Evolutionary conservation across 2,113 vertebrate genomes (phyloP).

Genomic region (Lanius ludovicianus): DNA sequence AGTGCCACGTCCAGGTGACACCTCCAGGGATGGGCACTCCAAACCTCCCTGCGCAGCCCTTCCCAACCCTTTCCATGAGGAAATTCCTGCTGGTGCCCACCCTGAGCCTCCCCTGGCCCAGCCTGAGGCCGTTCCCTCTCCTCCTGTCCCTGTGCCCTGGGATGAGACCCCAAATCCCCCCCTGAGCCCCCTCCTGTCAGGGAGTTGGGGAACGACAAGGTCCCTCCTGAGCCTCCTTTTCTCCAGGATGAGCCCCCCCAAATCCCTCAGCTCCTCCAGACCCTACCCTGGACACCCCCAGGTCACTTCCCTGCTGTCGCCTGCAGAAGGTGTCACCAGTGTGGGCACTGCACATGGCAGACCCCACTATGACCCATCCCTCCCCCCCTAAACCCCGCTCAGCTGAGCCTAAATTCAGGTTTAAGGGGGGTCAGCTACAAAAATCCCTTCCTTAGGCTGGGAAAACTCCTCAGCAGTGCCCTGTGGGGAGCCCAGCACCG

Average conservation of each 20-base stretch:
- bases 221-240: not conserved
- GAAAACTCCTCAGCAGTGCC: accelerated
- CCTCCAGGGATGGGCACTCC: not conserved
- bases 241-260: not conserved
- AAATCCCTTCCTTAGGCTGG: not conserved
- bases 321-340: not conserved
- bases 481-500: accelerated
- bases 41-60: not conserved
- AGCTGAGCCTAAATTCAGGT: not conserved
- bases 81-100: not conserved
- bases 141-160: not conserved
- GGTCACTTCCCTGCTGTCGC: not conserved
- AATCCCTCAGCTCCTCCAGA: not conserved
- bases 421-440: not conserved
- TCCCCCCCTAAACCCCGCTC: accelerated
- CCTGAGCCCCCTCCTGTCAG: not conserved
- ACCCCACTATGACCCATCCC: not conserved
- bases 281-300: not conserved
- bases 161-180: not conserved
- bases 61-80: not conserved
- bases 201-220: not conserved
- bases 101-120: not conserved
- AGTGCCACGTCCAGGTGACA: not conserved
- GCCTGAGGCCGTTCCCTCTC: not conserved
- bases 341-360: accelerated